Base-by-base conservation (phyloP, 2,888 invertebrate species). In the Noctua janthina region DNA sequence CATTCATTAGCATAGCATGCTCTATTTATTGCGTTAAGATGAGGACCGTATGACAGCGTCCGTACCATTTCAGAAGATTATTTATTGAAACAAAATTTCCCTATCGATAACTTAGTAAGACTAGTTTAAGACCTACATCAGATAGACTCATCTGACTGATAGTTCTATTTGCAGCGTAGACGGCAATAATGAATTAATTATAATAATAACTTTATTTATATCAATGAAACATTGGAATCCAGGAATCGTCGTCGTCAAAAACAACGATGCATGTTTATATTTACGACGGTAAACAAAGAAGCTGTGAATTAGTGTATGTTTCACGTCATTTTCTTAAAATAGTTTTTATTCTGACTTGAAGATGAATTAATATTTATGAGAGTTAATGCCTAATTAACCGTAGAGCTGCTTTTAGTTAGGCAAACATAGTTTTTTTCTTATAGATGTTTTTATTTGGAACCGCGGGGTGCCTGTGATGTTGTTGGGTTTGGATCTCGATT, bases 251-350 rank as follows among this genome's bases (percentile, higher is more conserved):
- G 70, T 74, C 64, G 76, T 80, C 71, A 76, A 83, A 81, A 82
- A 82, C 82, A 85, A 80, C 85, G 82, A 88, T 81, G 83, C 71
- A 83, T 76, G 64, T 81, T 78, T 84, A 78, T 75, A 85, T 84
- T 82, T 85, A 71, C 35, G n/a, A 66, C 66, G 29, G 49, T 82
- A 78, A 78, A 81, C 76, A 81, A 87, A 76, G 74, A 72, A 71
- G 35, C 68, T 39, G 69, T 76, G 64, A 76, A 74, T 59, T 83
- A 71, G 39, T 15, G 29, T 68, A 62, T n/a, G n/a, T 59, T 74
- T 39, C 62, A 67, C 78, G 81, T 83, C 70, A 83, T 78, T 79
- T 70, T 79, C 87, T 76, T 74, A 75, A 83, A 86, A 81, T 83
- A 86, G 62, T 56, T 20, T 62, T 78, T 20, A 29, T 68, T 74